phyloP scores from a whole-genome alignment of 2,113 vertebrate genomes.

The Microtus richardsoni region DNA sequence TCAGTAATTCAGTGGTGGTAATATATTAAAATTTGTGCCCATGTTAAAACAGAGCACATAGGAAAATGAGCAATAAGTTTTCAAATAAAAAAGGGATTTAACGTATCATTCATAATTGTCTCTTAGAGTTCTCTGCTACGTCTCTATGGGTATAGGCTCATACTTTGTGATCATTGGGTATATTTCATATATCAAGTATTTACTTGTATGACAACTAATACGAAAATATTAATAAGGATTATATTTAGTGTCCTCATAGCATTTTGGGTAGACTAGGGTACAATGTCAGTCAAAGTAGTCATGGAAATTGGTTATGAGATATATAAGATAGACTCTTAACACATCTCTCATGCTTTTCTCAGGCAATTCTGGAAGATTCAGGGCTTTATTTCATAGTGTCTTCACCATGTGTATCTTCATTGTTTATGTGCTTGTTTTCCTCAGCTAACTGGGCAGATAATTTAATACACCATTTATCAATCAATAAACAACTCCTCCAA shows the following conservation, averaged over 20 bases:
- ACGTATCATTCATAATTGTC: neutral
- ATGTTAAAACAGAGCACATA: neutral
- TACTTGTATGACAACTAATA: neutral
- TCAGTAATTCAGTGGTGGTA: neutral
- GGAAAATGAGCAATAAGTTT: neutral
- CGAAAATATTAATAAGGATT: neutral
- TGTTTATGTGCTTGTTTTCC: neutral
- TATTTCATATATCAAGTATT: neutral
- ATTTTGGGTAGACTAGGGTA: neutral
- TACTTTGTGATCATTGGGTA: neutral
- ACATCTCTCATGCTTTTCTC: neutral
- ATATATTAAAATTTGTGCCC: neutral
- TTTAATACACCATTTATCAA: slow-evolving; percentile 18
- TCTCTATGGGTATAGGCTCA: neutral
- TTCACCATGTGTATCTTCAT: neutral
- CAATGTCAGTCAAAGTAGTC: neutral
- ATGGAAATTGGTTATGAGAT: neutral
- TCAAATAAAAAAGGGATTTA: neutral
- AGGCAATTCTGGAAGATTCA: neutral
- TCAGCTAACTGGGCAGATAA: neutral
- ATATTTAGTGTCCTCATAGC: neutral
- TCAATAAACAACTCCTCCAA: neutral
- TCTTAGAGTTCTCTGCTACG: neutral
- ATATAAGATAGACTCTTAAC: neutral
- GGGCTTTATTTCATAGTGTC: neutral